Evolutionary conservation across 1,140 invertebrate species (phyloP).

Genomic region (Stratiolaelaps scimitus): DNA sequence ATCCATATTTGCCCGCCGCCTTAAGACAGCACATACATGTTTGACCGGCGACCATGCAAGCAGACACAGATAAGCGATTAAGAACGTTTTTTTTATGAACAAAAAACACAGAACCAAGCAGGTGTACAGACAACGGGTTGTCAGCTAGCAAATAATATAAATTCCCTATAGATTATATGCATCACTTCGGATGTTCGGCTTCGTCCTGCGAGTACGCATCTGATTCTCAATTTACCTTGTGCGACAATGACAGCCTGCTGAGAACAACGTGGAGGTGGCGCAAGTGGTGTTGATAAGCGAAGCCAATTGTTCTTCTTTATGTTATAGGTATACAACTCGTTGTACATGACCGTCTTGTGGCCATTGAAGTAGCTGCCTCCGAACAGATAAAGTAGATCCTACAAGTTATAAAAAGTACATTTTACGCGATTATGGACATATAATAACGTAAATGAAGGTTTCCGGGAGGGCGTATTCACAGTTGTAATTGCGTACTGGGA

Average conservation of each 20-base stretch:
- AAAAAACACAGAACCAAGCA: not conserved
- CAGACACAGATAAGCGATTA: slow-evolving; percentile 35
- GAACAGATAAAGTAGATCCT: slow-evolving; percentile 72
- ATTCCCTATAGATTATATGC: not conserved
- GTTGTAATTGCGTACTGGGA: too few relatives aligned
- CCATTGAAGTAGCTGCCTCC: slow-evolving; percentile 87
- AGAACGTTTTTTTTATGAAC: not conserved
- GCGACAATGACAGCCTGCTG: slow-evolving; percentile 50
- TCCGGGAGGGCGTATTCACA: too few relatives aligned
- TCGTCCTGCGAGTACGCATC: too few relatives aligned
- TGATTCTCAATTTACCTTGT: slow-evolving; percentile 39
- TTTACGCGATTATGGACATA: too few relatives aligned
- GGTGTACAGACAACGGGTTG: too few relatives aligned
- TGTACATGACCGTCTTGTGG: slow-evolving; percentile 68
- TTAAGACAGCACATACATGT: slow-evolving; percentile 50
- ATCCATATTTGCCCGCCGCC: slow-evolving; percentile 61
- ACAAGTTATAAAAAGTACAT: too few relatives aligned
- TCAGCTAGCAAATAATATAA: not conserved
- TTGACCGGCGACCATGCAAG: too few relatives aligned
- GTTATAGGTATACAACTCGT: slow-evolving; percentile 71
- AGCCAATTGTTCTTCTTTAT: slow-evolving; percentile 66
- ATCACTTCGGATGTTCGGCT: not conserved
- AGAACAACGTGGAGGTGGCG: slow-evolving; percentile 68
- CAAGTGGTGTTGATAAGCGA: slow-evolving; percentile 58
- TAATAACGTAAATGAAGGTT: too few relatives aligned